Percentiles rank a stretch among this genome's conserved stretches.
phyloP scores from a whole-genome alignment of 2,888 invertebrate species.

The Synergus laeviventris region DNA sequence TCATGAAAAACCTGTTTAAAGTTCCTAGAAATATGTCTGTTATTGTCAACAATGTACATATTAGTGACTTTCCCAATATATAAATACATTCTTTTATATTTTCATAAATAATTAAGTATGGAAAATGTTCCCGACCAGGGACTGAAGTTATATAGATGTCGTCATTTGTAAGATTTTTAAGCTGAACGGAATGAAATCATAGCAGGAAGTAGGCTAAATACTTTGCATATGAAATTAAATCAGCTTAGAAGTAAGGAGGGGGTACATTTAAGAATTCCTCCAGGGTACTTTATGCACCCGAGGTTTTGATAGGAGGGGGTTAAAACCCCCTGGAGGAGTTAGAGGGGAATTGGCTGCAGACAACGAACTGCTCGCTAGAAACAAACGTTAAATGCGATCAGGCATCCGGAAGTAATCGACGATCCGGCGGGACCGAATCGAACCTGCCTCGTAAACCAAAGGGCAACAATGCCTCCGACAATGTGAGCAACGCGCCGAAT shows the following conservation, averaged over 20 bases:
- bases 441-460: slow-evolving; percentile 66
- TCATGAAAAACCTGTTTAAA: too few species aligned
- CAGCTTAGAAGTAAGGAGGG: background rate
- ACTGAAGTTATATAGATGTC: too few species aligned
- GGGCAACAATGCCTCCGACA: slow-evolving; percentile 62
- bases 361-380: slow-evolving; percentile 56
- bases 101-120: too few species aligned
- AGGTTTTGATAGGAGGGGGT: slow-evolving; percentile 12
- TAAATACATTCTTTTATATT: too few species aligned
- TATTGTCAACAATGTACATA: too few species aligned
- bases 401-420: slow-evolving; percentile 71
- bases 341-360: slow-evolving; percentile 47
- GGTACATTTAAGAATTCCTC: background rate
- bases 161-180: too few species aligned
- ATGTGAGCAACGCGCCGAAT: slow-evolving; percentile 64
- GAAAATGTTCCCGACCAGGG: too few species aligned
- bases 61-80: too few species aligned
- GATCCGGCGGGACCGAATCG: slow-evolving; percentile 56
- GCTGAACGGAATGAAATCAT: too few species aligned
- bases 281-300: slow-evolving; percentile 25
- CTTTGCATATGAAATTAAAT: slow-evolving; percentile 15
- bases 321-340: slow-evolving; percentile 19
- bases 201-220: background rate
- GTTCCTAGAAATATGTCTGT: too few species aligned
- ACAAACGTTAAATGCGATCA: slow-evolving; percentile 69